Evolutionary conservation across 1,140 invertebrate species (phyloP), one percentile per base, ranked within the genome.

Genomic region (Chironomus tepperi): DNA sequence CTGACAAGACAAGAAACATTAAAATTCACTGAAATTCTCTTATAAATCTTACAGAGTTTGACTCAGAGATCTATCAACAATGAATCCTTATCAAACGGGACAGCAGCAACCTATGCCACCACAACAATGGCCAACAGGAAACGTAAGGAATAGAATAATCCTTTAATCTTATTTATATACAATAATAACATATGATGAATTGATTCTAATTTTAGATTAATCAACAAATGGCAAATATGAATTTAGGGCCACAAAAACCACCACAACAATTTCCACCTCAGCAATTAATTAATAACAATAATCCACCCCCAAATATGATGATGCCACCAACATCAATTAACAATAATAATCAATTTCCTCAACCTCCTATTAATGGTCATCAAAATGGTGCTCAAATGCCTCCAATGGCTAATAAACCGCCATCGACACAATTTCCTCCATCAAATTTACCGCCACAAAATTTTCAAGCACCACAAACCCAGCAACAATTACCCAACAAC

Each of bases 161-260:
- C n/a, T 19, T 18, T 70, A 18, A 8, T 8, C n/a, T 19, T 12
- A 70, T 19, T 19, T 16, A 18, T 18, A 70, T 70, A 16, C 3
- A 19, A 18, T 9, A 5, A 5, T 70, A 70, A 70, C 65, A 19
- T 18, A 18, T 21, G 2, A 12, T 57, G 9, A 12, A n/a, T 3
- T 70, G 9, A 19, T 18, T 70, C 5, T 18, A 6, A 18, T 19
- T 70, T 70, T 18, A 70, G 65, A 18, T 70, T 2, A 18, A 18
- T 70, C 65, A 70, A 10, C 65, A 70, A 70, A 70, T 70, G 65
- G 65, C 65, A 18, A 70, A 21, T 21, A 70, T 70, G 65, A 70
- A 70, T 70, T 70, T 70, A 70, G 65, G 65, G 0, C 65, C 65
- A 19, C 65, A 15, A 10, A 70, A 70, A 18, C 65, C 65, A 70